Evolutionary conservation across 1,140 invertebrate genomes (phyloP).

Genomic region (Cydia fagiglandana): DNA sequence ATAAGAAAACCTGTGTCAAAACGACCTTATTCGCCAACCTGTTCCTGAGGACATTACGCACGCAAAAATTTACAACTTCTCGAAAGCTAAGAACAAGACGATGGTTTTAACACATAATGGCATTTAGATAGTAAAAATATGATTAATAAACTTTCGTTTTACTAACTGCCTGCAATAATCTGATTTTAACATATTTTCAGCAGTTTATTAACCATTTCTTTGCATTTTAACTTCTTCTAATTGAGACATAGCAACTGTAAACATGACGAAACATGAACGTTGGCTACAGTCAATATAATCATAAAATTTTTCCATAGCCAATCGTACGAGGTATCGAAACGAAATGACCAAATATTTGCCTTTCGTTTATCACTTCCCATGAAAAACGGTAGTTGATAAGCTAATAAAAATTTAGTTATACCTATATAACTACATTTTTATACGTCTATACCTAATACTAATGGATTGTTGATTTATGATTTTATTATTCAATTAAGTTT

Average conservation of each 20-base stretch:
- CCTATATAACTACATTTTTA: too few species aligned
- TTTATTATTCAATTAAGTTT: too few species aligned
- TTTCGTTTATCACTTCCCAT: not conserved
- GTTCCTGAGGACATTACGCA: not conserved
- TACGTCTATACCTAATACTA: not conserved
- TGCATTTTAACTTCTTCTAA: not conserved
- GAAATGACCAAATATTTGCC: not conserved
- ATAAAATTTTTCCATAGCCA: not conserved
- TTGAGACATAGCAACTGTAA: not conserved
- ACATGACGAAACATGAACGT: not conserved
- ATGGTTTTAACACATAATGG: not conserved
- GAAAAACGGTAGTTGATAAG: not conserved
- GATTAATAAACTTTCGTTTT: constrained; percentile 15
- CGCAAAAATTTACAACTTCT: not conserved
- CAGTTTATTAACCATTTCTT: not conserved
- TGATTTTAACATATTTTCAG: not conserved
- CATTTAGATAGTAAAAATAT: not conserved
- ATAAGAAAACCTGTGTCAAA: constrained; percentile 4
- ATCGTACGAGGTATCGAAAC: not conserved
- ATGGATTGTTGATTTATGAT: too few species aligned
- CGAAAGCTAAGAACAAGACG: constrained; percentile 7
- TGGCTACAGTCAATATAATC: not conserved
- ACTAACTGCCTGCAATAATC: not conserved
- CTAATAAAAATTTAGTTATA: not conserved
- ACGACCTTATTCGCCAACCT: not conserved